These are phyloP conservation scores for Archilochus colubris DNA, from an alignment of 2,113 vertebrate genomes.

Conservation along the genomic window DNA sequence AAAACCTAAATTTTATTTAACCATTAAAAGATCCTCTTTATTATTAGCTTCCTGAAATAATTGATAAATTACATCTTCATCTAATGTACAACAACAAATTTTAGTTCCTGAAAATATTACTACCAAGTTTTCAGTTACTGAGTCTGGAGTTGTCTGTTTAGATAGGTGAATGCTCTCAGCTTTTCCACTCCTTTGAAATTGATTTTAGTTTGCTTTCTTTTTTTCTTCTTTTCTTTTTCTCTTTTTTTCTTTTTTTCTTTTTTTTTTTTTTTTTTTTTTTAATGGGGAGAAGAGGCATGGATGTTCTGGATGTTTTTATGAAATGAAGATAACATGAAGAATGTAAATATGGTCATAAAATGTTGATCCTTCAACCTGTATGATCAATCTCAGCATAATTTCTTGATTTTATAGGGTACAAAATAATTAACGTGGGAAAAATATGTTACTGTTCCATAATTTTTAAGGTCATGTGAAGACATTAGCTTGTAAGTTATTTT, in stretches of 20 bases:
- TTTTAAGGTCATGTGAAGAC: neutral
- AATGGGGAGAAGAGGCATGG: fast-evolving
- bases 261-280: too few species aligned
- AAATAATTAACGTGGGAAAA: neutral
- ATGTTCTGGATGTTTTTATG: neutral
- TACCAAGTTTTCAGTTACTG: neutral
- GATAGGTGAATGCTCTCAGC: neutral
- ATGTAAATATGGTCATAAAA: neutral
- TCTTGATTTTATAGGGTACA: neutral
- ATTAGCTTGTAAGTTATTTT: neutral
- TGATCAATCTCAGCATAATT: fast-evolving
- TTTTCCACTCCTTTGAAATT: neutral
- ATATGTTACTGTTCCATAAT: neutral
- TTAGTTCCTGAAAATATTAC: neutral
- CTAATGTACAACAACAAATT: neutral
- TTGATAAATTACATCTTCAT: neutral
- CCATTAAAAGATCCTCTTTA: neutral
- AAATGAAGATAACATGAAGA: neutral
- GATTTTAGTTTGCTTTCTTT: neutral
- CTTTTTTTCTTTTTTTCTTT: neutral
- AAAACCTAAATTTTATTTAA: neutral
- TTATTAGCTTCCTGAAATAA: neutral
- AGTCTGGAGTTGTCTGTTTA: neutral
- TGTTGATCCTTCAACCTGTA: neutral
- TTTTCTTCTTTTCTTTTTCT: neutral